Evolutionary conservation across 1,140 invertebrate genomes (phyloP).

Genomic region (Megalopta genalis): DNA sequence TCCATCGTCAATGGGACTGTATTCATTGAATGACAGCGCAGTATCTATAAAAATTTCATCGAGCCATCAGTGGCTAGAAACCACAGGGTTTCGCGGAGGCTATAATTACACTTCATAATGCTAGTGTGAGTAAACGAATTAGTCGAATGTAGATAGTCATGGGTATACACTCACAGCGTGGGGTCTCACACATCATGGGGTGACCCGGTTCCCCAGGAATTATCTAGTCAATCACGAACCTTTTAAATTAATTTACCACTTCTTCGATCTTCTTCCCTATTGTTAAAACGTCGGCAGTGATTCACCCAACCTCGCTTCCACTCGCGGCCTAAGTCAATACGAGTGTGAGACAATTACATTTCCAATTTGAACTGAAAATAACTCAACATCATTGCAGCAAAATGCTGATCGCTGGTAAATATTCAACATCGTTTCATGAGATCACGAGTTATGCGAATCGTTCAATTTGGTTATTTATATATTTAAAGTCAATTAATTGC

Average conservation of each 20-base stretch:
- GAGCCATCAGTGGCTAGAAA: background rate
- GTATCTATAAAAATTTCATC: background rate
- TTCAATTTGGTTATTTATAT: too few relatives aligned
- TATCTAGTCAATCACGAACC: slow-evolving; percentile 9
- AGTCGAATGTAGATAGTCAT: background rate
- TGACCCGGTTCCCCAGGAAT: slow-evolving; percentile 24
- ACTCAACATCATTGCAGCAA: background rate
- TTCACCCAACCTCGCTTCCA: background rate
- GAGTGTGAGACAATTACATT: slow-evolving; percentile 28
- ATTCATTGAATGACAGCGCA: background rate
- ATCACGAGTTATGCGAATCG: too few relatives aligned
- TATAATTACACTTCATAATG: slow-evolving; percentile 13
- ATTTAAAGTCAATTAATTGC: too few relatives aligned
- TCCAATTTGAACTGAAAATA: background rate
- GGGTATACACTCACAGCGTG: background rate
- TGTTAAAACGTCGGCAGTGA: background rate
- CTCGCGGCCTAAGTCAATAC: background rate
- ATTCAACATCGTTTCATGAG: too few relatives aligned
- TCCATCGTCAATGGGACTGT: too few relatives aligned
- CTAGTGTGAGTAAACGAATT: background rate
- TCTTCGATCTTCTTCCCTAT: background rate
- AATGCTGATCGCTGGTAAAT: too few relatives aligned
- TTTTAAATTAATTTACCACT: slow-evolving; percentile 34
- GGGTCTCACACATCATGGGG: too few relatives aligned
- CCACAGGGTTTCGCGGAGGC: background rate